Evolutionary conservation across 2,797 vertebrate species (phyloP).

Genomic region (Emydoidea blandingii): DNA sequence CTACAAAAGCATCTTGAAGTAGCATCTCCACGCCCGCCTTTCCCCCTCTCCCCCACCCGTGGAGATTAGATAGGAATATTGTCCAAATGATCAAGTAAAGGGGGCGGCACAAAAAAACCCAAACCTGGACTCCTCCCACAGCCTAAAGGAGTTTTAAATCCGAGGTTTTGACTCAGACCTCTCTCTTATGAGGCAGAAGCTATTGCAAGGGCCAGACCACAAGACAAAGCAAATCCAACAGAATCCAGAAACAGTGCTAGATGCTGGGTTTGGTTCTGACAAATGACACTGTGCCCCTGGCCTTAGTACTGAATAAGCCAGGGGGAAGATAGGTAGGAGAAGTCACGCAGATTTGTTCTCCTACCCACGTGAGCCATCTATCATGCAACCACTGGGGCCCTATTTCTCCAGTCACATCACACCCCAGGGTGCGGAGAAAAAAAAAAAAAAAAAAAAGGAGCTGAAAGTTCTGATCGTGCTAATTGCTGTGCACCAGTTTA

Average conservation of each 20-base stretch:
- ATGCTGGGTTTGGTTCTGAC: neutral
- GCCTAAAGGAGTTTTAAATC: constrained; percentile 35
- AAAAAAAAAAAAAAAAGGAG: neutral
- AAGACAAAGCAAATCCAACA: neutral
- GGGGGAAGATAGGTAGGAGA: neutral
- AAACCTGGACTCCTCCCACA: constrained; percentile 57
- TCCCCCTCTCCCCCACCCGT: constrained; percentile 25
- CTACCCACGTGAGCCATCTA: rapidly evolving
- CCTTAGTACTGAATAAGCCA: neutral
- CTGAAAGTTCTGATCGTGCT: neutral
- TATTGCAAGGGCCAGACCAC: neutral
- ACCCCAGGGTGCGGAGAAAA: neutral
- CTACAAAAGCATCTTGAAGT: constrained; percentile 44
- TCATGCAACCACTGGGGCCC: neutral
- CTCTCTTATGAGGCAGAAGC: neutral
- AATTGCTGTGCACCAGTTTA: neutral
- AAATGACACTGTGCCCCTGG: neutral
- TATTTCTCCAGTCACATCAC: neutral
- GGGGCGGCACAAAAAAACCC: constrained; percentile 25
- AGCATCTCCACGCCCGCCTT: constrained; percentile 9
- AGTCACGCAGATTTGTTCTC: rapidly evolving
- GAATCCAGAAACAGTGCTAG: neutral
- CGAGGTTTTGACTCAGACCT: constrained; percentile 12
- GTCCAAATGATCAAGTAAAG: neutral
- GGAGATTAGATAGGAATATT: constrained; percentile 50